Evolutionary conservation across 2,113 vertebrate species (phyloP).

Genomic region (Scytalopus superciliaris): DNA sequence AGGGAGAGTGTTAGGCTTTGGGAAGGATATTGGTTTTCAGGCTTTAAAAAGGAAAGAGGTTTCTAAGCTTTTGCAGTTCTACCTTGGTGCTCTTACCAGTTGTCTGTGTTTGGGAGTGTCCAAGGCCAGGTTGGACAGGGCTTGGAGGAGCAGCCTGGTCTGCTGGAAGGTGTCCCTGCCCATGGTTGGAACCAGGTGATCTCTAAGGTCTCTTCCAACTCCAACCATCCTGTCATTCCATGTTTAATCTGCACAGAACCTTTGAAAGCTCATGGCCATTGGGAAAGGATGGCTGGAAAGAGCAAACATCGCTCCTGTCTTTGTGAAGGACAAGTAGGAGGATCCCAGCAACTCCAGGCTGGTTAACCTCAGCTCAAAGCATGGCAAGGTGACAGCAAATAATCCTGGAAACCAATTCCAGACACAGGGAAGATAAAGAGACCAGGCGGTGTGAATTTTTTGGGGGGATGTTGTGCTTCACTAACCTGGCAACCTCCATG

Average conservation of each 20-base stretch:
- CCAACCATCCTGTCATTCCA: background rate
- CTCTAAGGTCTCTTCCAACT: background rate
- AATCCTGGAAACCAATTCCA: background rate
- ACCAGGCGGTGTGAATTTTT: background rate
- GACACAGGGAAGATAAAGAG: background rate
- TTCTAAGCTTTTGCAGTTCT: background rate
- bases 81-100: background rate
- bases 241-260: background rate
- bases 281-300: background rate
- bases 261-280: background rate
- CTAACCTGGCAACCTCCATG: background rate
- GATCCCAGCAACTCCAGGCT: background rate
- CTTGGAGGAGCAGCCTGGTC: background rate
- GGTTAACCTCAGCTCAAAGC: background rate
- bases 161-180: background rate
- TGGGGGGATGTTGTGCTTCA: background rate
- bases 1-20: background rate
- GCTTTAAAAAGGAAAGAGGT: background rate
- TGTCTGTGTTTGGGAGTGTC: background rate
- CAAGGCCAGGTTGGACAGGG: background rate
- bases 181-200: background rate
- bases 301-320: background rate
- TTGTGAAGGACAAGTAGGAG: background rate
- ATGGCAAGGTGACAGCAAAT: background rate
- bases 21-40: background rate